These are phyloP conservation scores for Polydrusus cervinus DNA, from an alignment of 2,888 invertebrate species.

Conservation along the genomic window DNA sequence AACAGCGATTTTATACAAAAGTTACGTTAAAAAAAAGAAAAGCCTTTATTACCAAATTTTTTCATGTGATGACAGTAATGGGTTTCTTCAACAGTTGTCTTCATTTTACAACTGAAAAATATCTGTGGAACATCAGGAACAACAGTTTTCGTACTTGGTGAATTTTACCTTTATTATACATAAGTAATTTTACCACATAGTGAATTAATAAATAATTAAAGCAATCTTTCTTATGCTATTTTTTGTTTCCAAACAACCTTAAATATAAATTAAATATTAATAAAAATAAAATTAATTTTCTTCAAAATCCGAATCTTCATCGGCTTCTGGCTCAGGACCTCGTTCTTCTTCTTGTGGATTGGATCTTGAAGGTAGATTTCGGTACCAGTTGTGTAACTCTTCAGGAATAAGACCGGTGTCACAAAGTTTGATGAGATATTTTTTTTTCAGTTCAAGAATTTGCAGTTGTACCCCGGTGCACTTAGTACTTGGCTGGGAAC, in stretches of 20 bases:
- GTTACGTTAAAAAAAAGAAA: not conserved
- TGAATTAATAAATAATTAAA: constrained; percentile 1
- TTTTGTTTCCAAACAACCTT: not conserved
- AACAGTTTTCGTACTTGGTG: not conserved
- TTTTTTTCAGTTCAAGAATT: not conserved
- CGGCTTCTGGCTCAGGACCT: not conserved
- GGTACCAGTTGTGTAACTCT: not conserved
- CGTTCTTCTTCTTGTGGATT: not conserved
- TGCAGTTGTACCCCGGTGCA: no score
- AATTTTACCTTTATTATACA: not conserved
- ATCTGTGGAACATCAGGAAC: not conserved
- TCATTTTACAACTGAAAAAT: constrained; percentile 2
- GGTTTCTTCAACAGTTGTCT: not conserved
- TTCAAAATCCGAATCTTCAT: not conserved
- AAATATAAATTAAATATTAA: not conserved
- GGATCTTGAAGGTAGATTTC: not conserved
- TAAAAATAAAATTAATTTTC: not conserved
- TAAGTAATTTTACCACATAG: not conserved
- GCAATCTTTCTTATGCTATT: not conserved
- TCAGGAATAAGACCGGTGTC: not conserved
- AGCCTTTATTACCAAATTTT: not conserved
- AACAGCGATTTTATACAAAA: not conserved
- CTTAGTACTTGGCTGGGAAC: no score
- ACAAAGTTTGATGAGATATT: not conserved
- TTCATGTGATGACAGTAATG: not conserved